Percentiles rank a stretch among this genome's conserved stretches.
Evolutionary conservation across 2,113 vertebrate species (phyloP).

Genomic region (Eolophus roseicapilla): DNA sequence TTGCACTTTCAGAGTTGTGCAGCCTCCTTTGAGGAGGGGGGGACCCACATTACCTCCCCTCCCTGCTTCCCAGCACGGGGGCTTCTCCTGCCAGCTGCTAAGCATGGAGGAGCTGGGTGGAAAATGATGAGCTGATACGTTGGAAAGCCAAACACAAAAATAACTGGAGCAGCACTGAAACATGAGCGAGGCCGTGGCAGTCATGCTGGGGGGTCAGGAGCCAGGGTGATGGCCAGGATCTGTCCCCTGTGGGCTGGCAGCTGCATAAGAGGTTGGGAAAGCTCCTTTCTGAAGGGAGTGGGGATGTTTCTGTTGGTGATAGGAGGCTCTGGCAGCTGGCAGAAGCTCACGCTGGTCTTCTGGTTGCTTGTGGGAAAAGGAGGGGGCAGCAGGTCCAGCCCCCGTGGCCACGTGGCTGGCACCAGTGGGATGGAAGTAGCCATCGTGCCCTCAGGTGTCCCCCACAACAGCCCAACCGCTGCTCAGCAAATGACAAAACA

Average conservation of each 20-base stretch:
- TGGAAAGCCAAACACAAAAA: neutral
- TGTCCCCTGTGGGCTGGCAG: constrained; percentile 24
- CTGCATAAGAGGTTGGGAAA: neutral
- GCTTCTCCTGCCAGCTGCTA: neutral
- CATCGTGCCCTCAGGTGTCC: rapidly evolving
- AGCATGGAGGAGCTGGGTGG: neutral
- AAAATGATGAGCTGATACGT: neutral
- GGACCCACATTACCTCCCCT: neutral
- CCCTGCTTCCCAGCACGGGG: rapidly evolving
- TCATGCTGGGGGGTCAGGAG: neutral
- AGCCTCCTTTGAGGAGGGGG: neutral
- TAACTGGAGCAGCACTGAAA: constrained; percentile 20
- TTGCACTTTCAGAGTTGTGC: neutral
- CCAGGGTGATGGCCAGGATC: neutral
- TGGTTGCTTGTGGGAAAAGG: neutral
- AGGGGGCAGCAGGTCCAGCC: neutral
- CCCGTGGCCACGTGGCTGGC: neutral
- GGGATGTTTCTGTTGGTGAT: neutral
- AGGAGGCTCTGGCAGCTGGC: constrained; percentile 8
- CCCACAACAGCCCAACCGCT: neutral
- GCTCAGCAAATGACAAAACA: constrained; percentile 1
- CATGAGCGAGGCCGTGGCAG: neutral
- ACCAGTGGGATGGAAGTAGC: neutral
- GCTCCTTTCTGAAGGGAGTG: neutral
- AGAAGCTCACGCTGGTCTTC: neutral